A percentile compares a stretch with the other conserved stretches of the same genome.
Evolutionary conservation across 92 coral and sea anemone species (phyloP).

Genomic region (Phenganax marumi): DNA sequence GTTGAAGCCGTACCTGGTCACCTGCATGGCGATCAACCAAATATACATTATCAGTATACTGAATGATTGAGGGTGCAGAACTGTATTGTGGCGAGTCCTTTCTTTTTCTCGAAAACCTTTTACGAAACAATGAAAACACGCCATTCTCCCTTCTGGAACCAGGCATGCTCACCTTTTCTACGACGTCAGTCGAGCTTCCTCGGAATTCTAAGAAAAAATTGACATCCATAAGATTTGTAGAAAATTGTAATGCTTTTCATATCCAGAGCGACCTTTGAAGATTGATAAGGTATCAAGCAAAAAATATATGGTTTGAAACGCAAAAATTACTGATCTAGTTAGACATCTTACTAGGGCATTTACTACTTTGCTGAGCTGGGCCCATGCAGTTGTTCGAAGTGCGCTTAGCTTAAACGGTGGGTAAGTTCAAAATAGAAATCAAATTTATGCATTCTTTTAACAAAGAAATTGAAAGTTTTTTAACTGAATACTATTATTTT

Average conservation of each 20-base stretch:
- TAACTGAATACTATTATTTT: too few relatives aligned
- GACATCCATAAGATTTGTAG: neutral
- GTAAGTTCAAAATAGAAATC: too few relatives aligned
- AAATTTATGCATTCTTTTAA: too few relatives aligned
- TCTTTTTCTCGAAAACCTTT: slow-evolving; percentile 40
- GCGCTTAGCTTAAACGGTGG: too few relatives aligned
- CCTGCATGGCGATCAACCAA: slow-evolving; percentile 39
- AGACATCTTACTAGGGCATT: too few relatives aligned
- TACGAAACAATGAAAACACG: slow-evolving; percentile 23
- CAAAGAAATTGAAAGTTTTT: too few relatives aligned
- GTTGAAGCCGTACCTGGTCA: slow-evolving; percentile 30
- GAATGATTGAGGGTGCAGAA: slow-evolving; percentile 33
- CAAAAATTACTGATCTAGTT: too few relatives aligned
- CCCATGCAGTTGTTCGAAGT: too few relatives aligned
- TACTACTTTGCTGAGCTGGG: too few relatives aligned
- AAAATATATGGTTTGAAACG: too few relatives aligned
- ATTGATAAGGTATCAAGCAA: too few relatives aligned
- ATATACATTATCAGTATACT: slow-evolving; percentile 42
- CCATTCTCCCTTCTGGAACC: slow-evolving; percentile 24
- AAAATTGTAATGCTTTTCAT: neutral
- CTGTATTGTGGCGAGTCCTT: slow-evolving; percentile 30
- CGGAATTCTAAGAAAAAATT: slow-evolving; percentile 16
- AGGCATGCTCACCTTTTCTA: slow-evolving; percentile 41
- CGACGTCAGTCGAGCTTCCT: slow-evolving; percentile 12
- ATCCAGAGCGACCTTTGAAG: neutral